Base-by-base conservation (phyloP, 2,888 invertebrate genomes). In the Lathronympha strigana region DNA sequence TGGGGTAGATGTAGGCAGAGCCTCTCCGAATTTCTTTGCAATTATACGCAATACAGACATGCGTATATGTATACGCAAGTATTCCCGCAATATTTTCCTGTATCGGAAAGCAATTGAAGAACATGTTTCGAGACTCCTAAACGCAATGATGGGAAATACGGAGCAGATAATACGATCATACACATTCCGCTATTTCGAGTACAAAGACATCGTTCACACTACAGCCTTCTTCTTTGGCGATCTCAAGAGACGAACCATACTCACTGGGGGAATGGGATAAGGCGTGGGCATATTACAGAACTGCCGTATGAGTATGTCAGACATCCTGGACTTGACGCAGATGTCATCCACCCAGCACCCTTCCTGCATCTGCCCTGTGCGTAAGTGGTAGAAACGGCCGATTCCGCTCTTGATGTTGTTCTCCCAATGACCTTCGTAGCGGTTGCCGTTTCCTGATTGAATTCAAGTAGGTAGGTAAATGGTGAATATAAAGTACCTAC, bases 401-500 rank as follows among this genome's bases (percentile, higher is more conserved):
- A 87, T 78, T 0, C 95, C 95, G 72, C 93, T 86, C 75, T 94
- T 94, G 61, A 86, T 71, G 69, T 94, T 93, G 5, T 84, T 74
- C 33, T 83, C 74, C 93, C 95, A 95, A 64, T 92, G 76, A 0
- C 95, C 95, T 82, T 95, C 94, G 76, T 94, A 95, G 53, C 94
- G 88, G 73, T 94, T 94, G 2, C 93, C 93, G 74, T 94, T 93
- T 43, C 76, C 93, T 93, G 43, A 21, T 21, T 4, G 21, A n/a
- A n/a, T n/a, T n/a, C n/a, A 19, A 19, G 40, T 17, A 13, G 0
- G n/a, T 28, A 21, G 21, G 8, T 4, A 31, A 0, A 1, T 11
- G 33, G 33, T 33, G n/a, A n/a, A n/a, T n/a, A n/a, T n/a, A n/a
- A n/a, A n/a, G n/a, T n/a, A n/a, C n/a, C n/a, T n/a, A n/a, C n/a